Evolutionary conservation across 2,888 invertebrate species (phyloP), one percentile per base, ranked within the genome.

Genomic region (Carabus problematicus): DNA sequence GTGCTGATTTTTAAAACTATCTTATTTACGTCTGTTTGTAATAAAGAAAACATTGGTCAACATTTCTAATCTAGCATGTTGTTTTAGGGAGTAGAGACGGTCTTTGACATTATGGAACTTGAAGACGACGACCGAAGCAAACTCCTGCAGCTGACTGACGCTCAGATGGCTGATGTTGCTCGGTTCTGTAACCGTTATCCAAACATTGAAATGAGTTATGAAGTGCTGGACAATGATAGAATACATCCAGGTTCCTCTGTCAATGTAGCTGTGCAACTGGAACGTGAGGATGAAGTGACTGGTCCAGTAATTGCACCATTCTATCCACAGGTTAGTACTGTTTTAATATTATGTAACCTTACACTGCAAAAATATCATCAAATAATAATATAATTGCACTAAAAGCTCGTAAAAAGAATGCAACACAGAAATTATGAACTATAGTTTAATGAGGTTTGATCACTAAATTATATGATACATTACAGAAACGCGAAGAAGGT

Each of bases 141-240:
- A 74, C 82, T 95, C 52, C 80, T 94, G 63, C 93, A 93, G 76
- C 84, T 99, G 64, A 88, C 88, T 0, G 92, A 97, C 70, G 79
- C 86, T 0, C 94, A 99, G 84, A 96, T 98, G 93, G 95, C 95
- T 0, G 99, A 99, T 80, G 98, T 99, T 0, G 99, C 98, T 0
- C 87, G 95, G 45, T 99, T 99, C 87, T 99, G 98, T 81, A 99
- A 99, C 84, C 87, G 98, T 14, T 99, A 99, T 82, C 99, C 99
- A 0, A 98, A 98, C 80, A 98, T 99, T 72, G 98, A 99, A 79
- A 88, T 98, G 79, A 91, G 89, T 0, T 97, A 96, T 75, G 95
- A 98, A 82, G 92, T 98, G 1, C 84, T 89, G 66, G 91, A 93
- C 71, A 92, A 91, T 76, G 92, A 94, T 70, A 85, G 85, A 71